Base-by-base conservation (phyloP, 2,888 invertebrate genomes). In the Andrena dorsata region DNA sequence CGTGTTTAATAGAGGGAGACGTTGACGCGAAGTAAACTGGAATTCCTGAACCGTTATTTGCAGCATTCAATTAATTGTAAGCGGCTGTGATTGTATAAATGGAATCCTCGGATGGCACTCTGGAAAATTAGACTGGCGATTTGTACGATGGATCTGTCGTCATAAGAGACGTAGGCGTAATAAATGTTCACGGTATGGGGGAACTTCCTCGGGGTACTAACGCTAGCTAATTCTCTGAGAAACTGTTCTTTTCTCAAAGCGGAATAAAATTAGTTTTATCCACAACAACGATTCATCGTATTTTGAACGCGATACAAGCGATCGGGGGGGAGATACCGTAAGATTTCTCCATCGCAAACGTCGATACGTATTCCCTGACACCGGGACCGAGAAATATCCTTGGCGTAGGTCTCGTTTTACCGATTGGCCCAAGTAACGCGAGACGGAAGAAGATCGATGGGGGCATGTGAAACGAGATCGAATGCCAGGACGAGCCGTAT, bases 371-470 rank as follows among this genome's bases (percentile, higher is more conserved):
- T 75, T 23, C 60, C 49, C 65, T 8, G 66, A 70, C 41, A 53
- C 13, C 16, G 3, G 23, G 41, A 58, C 26, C 66, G 23, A 35
- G 61, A 49, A 51, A 65, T 51, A 61, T 64, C 65, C 75, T 70
- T 72, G 75, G 69, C 60, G 66, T 8, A 10, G 56, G 56, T 83
- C 60, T 80, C 76, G 69, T 83, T 79, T 79, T 70, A 83, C 75
- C 73, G 78, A 74, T 77, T 53, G 35, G 8, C 16, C 16, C 41
- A 35, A 16, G 78, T 79, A 83, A 84, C 35, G 49, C 41, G 72
- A 76, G 80, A 72, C 63, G 78, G 75, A 88, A 49, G 80, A 82
- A 76, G 89, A 88, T 87, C 78, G 80, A 87, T 78, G 80, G 64
- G 60, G 30, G 61, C 76, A 85, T 82, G 87, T 76, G 85, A 80